Percentiles rank a stretch among this genome's conserved stretches.
phyloP scores from a whole-genome alignment of 2,888 invertebrate species.

The Drosophila limbata region DNA sequence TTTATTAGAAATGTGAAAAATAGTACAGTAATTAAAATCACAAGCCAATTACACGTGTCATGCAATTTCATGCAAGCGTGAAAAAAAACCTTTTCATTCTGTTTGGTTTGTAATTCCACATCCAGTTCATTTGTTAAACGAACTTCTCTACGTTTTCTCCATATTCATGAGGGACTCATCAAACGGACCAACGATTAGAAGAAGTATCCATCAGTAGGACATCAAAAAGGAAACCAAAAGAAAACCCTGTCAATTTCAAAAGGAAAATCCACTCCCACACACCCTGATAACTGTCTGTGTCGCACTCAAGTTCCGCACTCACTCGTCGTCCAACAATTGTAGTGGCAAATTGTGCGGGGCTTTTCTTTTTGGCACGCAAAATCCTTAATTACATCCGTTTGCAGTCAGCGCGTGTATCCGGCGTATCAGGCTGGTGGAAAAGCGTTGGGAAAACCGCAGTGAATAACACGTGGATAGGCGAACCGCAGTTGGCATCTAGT shows the following conservation, averaged over 20 bases:
- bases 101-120: neutral
- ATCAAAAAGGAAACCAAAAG: conserved; percentile 11
- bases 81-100: neutral
- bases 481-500: conserved; percentile 66
- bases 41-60: conserved; percentile 34
- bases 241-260: conserved; percentile 8
- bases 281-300: conserved; percentile 22
- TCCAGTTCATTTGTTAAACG: neutral
- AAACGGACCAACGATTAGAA: conserved; percentile 61
- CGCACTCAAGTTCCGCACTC: conserved; percentile 30
- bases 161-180: conserved; percentile 51
- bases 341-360: conserved; percentile 56
- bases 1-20: conserved; percentile 4
- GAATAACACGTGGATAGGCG: conserved; percentile 72
- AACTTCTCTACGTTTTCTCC: neutral
- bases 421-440: conserved; percentile 21
- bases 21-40: conserved; percentile 48
- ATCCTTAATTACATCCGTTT: conserved; percentile 78
- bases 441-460: conserved; percentile 58
- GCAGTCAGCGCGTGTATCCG: conserved; percentile 76
- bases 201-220: conserved; percentile 42
- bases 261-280: conserved; percentile 8
- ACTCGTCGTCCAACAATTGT: conserved; percentile 36
- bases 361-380: conserved; percentile 70
- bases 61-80: conserved; percentile 6